These are phyloP conservation scores for Ephialtes manifestator DNA, from an alignment of 2,888 invertebrate genomes.

Conservation along the genomic window DNA sequence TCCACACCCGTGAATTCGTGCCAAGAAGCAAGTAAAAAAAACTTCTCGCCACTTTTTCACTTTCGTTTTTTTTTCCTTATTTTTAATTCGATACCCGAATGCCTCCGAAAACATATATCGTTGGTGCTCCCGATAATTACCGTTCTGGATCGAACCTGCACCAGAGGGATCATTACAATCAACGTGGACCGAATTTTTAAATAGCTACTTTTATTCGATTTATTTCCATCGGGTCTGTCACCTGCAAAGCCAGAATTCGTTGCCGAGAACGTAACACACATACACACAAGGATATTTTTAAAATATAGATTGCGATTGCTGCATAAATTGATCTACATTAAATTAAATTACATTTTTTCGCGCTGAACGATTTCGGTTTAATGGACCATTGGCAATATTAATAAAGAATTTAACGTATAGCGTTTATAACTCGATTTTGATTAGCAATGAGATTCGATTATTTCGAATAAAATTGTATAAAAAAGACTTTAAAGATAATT, in stretches of 20 bases:
- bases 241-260: background rate
- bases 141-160: conserved; percentile 54
- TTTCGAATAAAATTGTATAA: no score
- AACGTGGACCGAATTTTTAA: conserved; percentile 64
- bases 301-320: background rate
- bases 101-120: conserved; percentile 65
- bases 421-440: background rate
- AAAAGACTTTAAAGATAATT: no score
- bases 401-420: background rate
- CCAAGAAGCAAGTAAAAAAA: conserved; percentile 4
- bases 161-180: conserved; percentile 61
- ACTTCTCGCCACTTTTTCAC: conserved; percentile 27
- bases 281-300: background rate
- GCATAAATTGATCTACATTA: background rate
- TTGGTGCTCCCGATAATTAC: conserved; percentile 63
- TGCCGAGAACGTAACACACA: background rate
- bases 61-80: conserved; percentile 29
- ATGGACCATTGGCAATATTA: background rate
- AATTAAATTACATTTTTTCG: background rate
- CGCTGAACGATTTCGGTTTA: background rate
- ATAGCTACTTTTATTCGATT: conserved; percentile 32
- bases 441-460: background rate
- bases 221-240: conserved; percentile 23
- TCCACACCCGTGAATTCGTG: conserved; percentile 51
- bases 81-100: conserved; percentile 50